Conservation (phyloP, 1,140 invertebrate species). For the Brachionus sp. region DNA sequence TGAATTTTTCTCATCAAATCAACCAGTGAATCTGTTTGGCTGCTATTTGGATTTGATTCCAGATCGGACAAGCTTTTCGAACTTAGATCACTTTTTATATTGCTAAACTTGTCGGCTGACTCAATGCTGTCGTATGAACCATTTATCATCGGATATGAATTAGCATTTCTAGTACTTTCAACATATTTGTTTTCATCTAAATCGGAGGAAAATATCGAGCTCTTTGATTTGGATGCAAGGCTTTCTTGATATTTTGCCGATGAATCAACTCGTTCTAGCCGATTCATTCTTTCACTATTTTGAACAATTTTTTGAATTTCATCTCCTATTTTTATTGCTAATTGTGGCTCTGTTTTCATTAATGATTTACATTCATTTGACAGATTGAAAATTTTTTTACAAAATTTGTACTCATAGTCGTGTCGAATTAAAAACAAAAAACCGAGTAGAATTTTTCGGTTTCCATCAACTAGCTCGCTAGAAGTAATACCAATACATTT, state of each 20-base stretch:
- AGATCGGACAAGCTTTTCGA: background rate
- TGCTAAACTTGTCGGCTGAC: background rate
- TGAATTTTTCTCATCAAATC: background rate
- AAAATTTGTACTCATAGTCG: slow-evolving; percentile 17
- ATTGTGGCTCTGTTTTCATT: background rate
- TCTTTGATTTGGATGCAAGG: background rate
- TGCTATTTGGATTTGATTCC: background rate
- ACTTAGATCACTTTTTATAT: background rate
- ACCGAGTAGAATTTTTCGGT: slow-evolving; percentile 26
- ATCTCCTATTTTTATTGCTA: background rate
- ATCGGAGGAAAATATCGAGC: background rate
- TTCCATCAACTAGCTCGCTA: background rate
- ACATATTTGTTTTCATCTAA: background rate
- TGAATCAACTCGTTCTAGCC: background rate
- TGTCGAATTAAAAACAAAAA: slow-evolving; percentile 38
- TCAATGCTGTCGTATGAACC: background rate
- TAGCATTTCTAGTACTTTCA: background rate
- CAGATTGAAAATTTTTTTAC: background rate
- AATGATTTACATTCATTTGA: background rate
- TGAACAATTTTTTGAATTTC: background rate
- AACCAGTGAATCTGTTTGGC: slow-evolving; percentile 9
- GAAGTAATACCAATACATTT: slow-evolving; percentile 21
- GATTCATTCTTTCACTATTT: background rate
- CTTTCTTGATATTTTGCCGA: background rate
- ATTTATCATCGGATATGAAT: background rate